Base-by-base conservation (phyloP, 2,113 vertebrate genomes). In the Ascaphus truei region DNA sequence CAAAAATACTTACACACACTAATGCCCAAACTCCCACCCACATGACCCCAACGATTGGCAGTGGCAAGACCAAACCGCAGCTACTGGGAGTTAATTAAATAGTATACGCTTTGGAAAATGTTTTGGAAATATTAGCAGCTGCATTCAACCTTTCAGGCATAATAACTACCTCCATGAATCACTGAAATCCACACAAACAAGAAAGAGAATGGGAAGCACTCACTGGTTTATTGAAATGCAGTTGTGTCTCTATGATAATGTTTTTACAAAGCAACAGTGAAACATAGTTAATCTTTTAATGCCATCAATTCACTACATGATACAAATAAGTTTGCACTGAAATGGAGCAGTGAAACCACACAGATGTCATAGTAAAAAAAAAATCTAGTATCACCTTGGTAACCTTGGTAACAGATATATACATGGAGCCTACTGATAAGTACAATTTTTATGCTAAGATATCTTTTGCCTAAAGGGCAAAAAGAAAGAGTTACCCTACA, bases 241-340 rank as follows among this genome's bases (percentile, higher is more conserved):
- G 41, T 12, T 33, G 31, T 20, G 31, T 20, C 41, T 60, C 22
- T 39, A 69, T 60, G 55, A 69, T 69, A 69, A 60, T 69, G 22
- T 60, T 23, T 29, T 43, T 11, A 51, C 55, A 20, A 50, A 59
- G 43, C 43, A 23, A 30, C 30, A 33, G 26, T 41, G 34, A 33
- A 68, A 45, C 64, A 69, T 10, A 50, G 66, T 50, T 69, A 69
- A 69, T 69, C 66, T 69, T 69, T 69, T 59, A 69, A 59, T 69
- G 55, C 53, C 66, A 69, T 69, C 66, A 59, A 39, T 20, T 60
- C 43, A 15, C 31, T 37, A 69, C 66, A 69, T 50, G 66, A 58
- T 69, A 60, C 56, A 69, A 69, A 69, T 69, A 69, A 37, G 55
- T 15, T 31, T 34, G 25, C 26, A 13, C 55, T 50, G 41, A 34